phyloP scores from a whole-genome alignment of 2,797 vertebrate species.

The Eupleurogrammus muticus region DNA sequence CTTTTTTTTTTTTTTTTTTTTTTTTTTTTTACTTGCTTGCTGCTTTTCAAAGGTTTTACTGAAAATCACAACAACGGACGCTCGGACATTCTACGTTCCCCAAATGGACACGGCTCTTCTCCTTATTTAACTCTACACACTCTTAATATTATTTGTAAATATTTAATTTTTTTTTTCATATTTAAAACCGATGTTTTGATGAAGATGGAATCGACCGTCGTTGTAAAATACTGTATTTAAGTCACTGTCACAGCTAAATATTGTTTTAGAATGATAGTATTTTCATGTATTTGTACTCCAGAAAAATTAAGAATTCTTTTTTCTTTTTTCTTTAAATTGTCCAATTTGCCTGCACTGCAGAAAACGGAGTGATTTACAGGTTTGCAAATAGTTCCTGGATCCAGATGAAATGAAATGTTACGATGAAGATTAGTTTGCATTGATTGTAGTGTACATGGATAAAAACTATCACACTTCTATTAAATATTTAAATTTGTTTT shows the following conservation, averaged over 20 bases:
- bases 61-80: no score
- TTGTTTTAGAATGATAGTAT: conserved; percentile 40
- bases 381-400: background rate
- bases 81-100: no score
- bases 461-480: conserved; percentile 15
- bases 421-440: conserved; percentile 32
- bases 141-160: conserved; percentile 73
- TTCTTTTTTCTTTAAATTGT: no score
- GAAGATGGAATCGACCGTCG: conserved; percentile 28
- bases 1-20: no score
- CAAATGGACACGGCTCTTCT: conserved; percentile 7
- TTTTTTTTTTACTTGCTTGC: background rate
- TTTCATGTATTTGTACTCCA: conserved; percentile 26
- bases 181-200: conserved; percentile 64
- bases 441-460: conserved; percentile 26
- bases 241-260: conserved; percentile 33
- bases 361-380: background rate
- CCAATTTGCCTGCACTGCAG: conserved; percentile 33
- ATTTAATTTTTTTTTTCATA: conserved; percentile 64
- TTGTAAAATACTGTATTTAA: conserved; percentile 75
- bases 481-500: conserved; percentile 55
- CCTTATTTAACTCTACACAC: conserved; percentile 59
- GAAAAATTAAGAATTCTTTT: no score
- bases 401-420: conserved; percentile 5
- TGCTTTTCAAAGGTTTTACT: conserved; percentile 43